A percentile compares a stretch with the other conserved stretches of the same genome.
phyloP scores from a whole-genome alignment of 2,797 vertebrate species.

The Peromyscus eremicus region DNA sequence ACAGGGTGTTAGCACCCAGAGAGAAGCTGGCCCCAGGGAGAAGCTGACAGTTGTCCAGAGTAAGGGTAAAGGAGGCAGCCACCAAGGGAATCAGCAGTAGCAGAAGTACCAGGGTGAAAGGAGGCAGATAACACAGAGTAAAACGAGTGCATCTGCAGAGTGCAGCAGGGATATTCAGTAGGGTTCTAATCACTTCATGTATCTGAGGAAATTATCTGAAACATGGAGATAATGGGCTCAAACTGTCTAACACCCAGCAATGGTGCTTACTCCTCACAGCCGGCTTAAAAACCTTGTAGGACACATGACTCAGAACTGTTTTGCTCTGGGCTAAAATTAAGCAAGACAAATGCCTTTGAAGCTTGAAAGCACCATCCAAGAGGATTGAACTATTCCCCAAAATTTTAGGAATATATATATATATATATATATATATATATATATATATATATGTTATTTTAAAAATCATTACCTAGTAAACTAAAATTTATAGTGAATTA shows the following conservation, averaged over 20 bases:
- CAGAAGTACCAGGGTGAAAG: neutral
- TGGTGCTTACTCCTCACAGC: neutral
- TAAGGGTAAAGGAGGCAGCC: neutral
- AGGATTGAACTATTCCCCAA: neutral
- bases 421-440: too few species aligned
- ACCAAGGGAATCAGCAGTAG: neutral
- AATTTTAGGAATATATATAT: neutral
- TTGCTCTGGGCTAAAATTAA: neutral
- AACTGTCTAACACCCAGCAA: neutral
- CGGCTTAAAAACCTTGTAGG: neutral
- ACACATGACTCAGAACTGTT: neutral
- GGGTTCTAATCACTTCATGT: neutral
- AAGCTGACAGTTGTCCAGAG: neutral
- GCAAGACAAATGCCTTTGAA: neutral
- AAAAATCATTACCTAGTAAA: neutral
- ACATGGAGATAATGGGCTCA: neutral
- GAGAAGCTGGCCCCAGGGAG: accelerated
- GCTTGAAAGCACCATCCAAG: neutral
- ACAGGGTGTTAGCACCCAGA: accelerated
- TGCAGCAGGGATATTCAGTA: neutral
- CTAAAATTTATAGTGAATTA: neutral
- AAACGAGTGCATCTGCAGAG: neutral
- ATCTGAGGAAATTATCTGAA: neutral
- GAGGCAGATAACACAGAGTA: neutral
- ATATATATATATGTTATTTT: neutral